Conservation (phyloP, 2,797 vertebrate species). For the Danionella dracula region DNA sequence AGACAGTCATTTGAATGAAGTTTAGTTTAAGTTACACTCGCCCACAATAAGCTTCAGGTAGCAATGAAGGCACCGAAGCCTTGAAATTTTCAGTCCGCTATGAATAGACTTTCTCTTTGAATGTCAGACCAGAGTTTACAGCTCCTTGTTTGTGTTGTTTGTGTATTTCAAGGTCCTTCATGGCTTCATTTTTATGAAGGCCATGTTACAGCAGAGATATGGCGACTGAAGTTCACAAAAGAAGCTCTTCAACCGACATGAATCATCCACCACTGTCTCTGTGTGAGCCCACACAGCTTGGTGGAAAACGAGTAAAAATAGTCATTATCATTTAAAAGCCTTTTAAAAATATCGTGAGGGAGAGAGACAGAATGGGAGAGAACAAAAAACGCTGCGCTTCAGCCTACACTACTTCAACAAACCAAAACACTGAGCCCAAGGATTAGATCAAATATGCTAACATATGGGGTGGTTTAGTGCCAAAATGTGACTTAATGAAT, state of each 20-base stretch:
- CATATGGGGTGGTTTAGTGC: neutral
- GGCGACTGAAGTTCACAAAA: slow-evolving; percentile 51
- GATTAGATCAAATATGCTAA: slow-evolving; percentile 40
- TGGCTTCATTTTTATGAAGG: slow-evolving; percentile 16
- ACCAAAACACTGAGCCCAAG: slow-evolving; percentile 14
- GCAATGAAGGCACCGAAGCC: neutral
- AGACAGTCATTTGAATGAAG: neutral
- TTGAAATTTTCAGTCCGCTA: neutral
- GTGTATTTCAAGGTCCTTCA: slow-evolving; percentile 22
- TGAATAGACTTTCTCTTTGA: slow-evolving; percentile 7
- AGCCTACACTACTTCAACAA: slow-evolving; percentile 46
- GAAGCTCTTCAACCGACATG: slow-evolving; percentile 51
- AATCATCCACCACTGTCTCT: slow-evolving; percentile 60
- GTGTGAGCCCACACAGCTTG: slow-evolving; percentile 55
- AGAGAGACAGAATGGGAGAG: slow-evolving; percentile 32
- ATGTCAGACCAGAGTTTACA: slow-evolving; percentile 4
- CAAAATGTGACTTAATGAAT: neutral
- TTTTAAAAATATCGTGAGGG: slow-evolving; percentile 53
- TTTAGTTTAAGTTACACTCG: neutral
- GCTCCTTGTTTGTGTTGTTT: neutral
- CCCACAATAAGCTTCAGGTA: neutral
- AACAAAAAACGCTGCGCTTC: slow-evolving; percentile 39
- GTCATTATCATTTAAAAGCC: slow-evolving; percentile 58
- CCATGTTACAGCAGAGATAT: slow-evolving; percentile 20
- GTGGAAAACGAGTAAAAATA: slow-evolving; percentile 65